Evolutionary conservation across 2,113 vertebrate species (phyloP), one percentile per base, ranked within the genome.

Genomic region (Apteryx mantelli): DNA sequence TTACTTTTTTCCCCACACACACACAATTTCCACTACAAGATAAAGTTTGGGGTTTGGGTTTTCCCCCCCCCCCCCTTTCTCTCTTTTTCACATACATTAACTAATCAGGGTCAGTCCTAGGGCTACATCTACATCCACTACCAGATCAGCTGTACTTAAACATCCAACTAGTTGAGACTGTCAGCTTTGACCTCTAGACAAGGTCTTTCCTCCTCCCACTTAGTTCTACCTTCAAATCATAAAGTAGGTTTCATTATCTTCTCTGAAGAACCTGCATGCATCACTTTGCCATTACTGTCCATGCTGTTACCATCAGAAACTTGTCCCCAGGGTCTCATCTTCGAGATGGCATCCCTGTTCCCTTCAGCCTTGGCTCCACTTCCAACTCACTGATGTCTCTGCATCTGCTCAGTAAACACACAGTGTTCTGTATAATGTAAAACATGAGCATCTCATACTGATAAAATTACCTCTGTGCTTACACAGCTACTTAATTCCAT

Each of bases 401-500:
- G 65, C 66, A 16, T 46, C 52, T 77, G n/a, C 60, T 82, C 50
- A 81, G 86, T 58, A 80, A 92, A 38, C 18, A 82, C 46, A 13
- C 52, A 18, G 1, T 40, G 24, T 34, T 84, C 89, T 63, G 63
- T 73, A 1, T 24, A 76, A 76, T 73, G 53, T 87, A 76, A 66
- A 58, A 50, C 71, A 48, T 1, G 28, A 88, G 92, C 89, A 53
- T 90, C 93, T 93, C 91, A 71, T 64, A 58, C 86, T 61, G 82
- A 82, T 42, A 84, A 87, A 91, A 94, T 89, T 91, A 94, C 86
- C 82, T 68, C 53, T 64, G 38, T 94, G 88, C 90, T 94, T 94
- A 90, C 86, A 88, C 65, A 89, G 89, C 86, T 55, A 46, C 89
- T 91, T 91, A 94, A 93, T 98, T 96, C 88, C 86, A 93, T 82